Conservation (phyloP, 2,888 invertebrate species). For the Aspidiotus destructor region DNA sequence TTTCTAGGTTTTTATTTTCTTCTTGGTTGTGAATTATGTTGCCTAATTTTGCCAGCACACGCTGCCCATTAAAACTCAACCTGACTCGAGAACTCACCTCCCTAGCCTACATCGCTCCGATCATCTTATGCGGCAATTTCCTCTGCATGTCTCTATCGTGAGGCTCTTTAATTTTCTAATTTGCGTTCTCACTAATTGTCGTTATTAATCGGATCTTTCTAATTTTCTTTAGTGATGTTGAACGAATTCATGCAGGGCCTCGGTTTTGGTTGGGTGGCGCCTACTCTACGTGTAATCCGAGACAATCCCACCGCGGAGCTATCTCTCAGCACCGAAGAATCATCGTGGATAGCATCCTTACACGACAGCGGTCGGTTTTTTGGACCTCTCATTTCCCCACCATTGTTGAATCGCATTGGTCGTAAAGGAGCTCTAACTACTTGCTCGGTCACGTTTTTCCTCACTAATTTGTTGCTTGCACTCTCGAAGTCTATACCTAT, state of each 20-base stretch:
- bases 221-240: conserved; percentile 5
- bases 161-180: no score
- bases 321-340: conserved; percentile 8
- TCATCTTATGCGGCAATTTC: no score
- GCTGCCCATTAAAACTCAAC: no score
- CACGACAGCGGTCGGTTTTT: conserved; percentile 24
- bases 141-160: no score
- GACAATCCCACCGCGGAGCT: conserved; percentile 1
- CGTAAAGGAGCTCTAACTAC: conserved; percentile 13
- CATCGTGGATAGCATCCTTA: conserved; percentile 24
- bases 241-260: conserved; percentile 12
- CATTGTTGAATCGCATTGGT: conserved; percentile 8
- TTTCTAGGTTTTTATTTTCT: no score
- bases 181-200: no score
- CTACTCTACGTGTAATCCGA: conserved; percentile 8
- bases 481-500: conserved; percentile 8
- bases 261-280: conserved; percentile 21
- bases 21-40: no score
- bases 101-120: no score
- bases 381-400: conserved; percentile 5
- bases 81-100: no score
- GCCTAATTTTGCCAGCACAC: no score
- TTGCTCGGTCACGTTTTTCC: background rate
- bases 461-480: background rate
- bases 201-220: no score